Evolutionary conservation across 2,797 vertebrate genomes (phyloP).

Genomic region (Enteromius unitaeniatus): DNA sequence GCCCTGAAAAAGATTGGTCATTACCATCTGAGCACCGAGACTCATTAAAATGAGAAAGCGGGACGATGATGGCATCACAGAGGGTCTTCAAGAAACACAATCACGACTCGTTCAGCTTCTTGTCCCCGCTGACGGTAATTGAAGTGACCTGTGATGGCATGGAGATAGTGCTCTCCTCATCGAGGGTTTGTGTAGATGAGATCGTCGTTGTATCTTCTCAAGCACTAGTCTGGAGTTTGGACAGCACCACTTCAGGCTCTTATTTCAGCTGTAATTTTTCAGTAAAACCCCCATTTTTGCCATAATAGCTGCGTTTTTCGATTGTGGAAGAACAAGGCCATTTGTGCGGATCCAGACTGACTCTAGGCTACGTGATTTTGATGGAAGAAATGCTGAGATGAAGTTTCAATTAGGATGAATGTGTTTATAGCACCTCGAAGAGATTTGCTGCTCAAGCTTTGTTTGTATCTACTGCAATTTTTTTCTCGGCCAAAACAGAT

Average conservation of each 20-base stretch:
- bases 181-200: background rate
- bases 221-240: background rate
- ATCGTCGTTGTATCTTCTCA: background rate
- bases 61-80: slow-evolving; percentile 41
- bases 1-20: slow-evolving; percentile 27
- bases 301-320: slow-evolving; percentile 51
- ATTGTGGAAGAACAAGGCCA: slow-evolving; percentile 51
- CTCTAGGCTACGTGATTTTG: background rate
- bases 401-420: background rate
- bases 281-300: slow-evolving; percentile 21
- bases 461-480: background rate
- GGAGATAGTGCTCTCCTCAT: slow-evolving; percentile 19
- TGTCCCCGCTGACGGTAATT: slow-evolving; percentile 53
- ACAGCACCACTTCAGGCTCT: background rate
- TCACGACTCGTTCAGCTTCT: slow-evolving; percentile 41
- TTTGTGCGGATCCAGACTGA: slow-evolving; percentile 32
- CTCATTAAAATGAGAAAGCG: slow-evolving; percentile 54
- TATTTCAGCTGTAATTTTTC: slow-evolving; percentile 47
- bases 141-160: slow-evolving; percentile 53
- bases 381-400: background rate
- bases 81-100: slow-evolving; percentile 27
- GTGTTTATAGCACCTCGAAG: slow-evolving; percentile 3
- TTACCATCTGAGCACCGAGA: slow-evolving; percentile 37
- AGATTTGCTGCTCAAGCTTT: background rate
- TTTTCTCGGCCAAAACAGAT: slow-evolving; percentile 5